Evolutionary conservation across 2,113 vertebrate species (phyloP), one percentile per base, ranked within the genome.

Genomic region (Amia ocellicauda): DNA sequence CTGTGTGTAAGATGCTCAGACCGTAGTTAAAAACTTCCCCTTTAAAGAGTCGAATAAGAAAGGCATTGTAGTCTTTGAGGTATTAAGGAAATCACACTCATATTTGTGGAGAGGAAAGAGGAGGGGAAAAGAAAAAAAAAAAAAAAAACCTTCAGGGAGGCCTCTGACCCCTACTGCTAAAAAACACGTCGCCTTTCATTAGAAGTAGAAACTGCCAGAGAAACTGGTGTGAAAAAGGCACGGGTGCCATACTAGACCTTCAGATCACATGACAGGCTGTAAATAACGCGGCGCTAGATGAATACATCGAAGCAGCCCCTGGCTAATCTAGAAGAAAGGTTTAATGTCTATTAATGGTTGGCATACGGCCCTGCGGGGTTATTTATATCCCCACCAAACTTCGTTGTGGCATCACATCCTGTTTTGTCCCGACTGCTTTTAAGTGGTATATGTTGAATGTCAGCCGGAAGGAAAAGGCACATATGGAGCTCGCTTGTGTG

Each of bases 351-450:
- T n/a, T n/a, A n/a, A n/a, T n/a, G 42, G 14, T 28, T 60, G 58
- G 58, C 42, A 60, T 20, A 47, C 5, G 23, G 58, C 24, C 56
- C 22, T 42, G 5, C 22, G 8, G 36, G 56, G 55, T 13, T 58
- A 58, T 58, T 58, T 58, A 41, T 36, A 58, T 23, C 28, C n/a
- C 11, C 55, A 9, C 7, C 1, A 45, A 60, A 24, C 14, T 22
- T 60, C 23, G 14, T 20, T 26, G 36, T 78, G 74, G 74, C 43
- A 63, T 50, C 52, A 55, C 66, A 58, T 68, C 67, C 52, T 64
- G 31, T 26, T 41, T 27, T 52, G 49, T 53, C 10, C 49, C 31
- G 28, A 36, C 36, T 43, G 45, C 49, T 64, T 59, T 69, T 20
- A 63, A 59, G 61, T 53, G 47, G 28, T 58, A 47, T 27, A 29